Conservation (phyloP, 1,140 invertebrate species). For the Watersipora subatra region DNA sequence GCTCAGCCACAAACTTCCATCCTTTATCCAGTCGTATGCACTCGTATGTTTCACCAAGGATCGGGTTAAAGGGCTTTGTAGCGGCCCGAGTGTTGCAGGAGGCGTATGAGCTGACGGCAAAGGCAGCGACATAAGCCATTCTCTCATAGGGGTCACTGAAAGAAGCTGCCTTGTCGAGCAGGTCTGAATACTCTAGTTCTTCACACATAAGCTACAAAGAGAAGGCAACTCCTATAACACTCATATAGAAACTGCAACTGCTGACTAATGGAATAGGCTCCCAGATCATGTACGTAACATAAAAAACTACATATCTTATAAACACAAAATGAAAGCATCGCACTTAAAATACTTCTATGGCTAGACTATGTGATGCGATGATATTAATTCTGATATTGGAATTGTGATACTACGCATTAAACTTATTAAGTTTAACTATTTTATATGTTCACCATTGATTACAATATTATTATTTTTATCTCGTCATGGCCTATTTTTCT, state of each 20-base stretch:
- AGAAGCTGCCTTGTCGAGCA: conserved; percentile 32
- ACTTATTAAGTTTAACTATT: too few species aligned
- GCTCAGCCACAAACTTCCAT: conserved; percentile 59
- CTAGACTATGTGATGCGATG: background rate
- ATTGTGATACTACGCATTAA: too few species aligned
- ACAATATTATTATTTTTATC: too few species aligned
- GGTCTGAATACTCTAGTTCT: conserved; percentile 38
- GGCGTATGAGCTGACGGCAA: conserved; percentile 37
- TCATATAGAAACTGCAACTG: background rate
- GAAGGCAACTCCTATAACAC: background rate
- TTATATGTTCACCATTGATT: too few species aligned
- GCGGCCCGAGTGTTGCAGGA: conserved; percentile 33
- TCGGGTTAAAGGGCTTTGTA: conserved; percentile 37
- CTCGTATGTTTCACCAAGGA: conserved; percentile 43
- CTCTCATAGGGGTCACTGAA: conserved; percentile 32
- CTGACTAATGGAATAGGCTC: background rate
- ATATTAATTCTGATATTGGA: too few species aligned
- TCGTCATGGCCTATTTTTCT: too few species aligned
- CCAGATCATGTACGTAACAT: too few species aligned
- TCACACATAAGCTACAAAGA: conserved; percentile 33
- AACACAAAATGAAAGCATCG: background rate
- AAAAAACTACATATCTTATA: too few species aligned
- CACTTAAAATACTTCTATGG: background rate
- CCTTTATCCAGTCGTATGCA: conserved; percentile 60
- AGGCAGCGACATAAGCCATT: conserved; percentile 51